Conservation (phyloP, 2,797 vertebrate species). For the Spheniscus humboldti region DNA sequence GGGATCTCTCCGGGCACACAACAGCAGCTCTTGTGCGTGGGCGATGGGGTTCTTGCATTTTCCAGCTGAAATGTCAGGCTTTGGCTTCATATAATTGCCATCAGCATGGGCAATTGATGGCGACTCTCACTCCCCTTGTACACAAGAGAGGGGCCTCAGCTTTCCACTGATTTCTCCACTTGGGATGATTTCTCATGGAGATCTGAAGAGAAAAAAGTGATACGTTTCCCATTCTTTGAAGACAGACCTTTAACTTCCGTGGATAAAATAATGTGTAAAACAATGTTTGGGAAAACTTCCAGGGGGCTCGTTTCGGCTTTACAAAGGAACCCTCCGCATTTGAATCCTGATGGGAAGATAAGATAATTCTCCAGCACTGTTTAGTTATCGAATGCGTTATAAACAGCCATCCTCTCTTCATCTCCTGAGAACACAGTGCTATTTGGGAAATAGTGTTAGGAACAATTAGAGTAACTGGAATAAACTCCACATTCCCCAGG, state of each 20-base stretch:
- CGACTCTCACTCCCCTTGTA: neutral
- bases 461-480: neutral
- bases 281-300: conserved; percentile 61
- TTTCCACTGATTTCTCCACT: neutral
- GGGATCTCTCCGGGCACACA: fast-evolving
- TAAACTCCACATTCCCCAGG: conserved; percentile 3
- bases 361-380: conserved; percentile 43
- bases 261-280: conserved; percentile 53
- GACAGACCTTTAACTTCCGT: conserved; percentile 39
- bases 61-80: neutral
- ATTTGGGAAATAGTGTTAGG: neutral
- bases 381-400: neutral
- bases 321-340: conserved; percentile 13
- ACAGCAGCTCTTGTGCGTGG: neutral
- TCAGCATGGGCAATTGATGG: fast-evolving
- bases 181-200: neutral
- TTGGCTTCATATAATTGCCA: neutral
- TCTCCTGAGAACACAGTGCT: conserved; percentile 14
- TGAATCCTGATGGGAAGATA: conserved; percentile 51
- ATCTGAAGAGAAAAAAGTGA: neutral
- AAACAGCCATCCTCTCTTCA: conserved; percentile 31
- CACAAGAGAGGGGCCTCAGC: neutral
- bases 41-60: neutral
- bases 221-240: conserved; percentile 51
- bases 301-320: conserved; percentile 33